Base-by-base conservation (phyloP, 2,797 vertebrate genomes). In the Sciurus carolinensis region DNA sequence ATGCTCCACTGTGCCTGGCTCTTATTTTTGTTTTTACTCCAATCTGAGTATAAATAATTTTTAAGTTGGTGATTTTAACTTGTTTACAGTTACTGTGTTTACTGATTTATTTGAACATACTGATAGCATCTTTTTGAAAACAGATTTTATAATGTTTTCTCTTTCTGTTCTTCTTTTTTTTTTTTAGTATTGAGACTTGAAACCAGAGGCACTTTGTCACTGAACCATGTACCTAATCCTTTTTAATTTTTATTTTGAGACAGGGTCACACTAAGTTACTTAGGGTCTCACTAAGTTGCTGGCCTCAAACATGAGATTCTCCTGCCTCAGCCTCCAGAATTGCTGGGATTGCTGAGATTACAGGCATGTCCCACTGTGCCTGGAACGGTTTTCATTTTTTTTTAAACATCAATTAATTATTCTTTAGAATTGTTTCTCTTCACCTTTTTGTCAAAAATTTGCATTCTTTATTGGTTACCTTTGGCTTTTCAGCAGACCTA, bases 31-130 rank as follows among this genome's bases (percentile, higher is more conserved):
- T 59, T 59, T 59, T 77, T 44, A 90, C 57, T 72, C 36, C 4
- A 95, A 30, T 90, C 42, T 82, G 76, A 93, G 47, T 54, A 73
- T 57, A 69, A 15, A 26, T 75, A 18, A 8, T 72, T 86, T 90
- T 87, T 64, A 90, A 64, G 82, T 42, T 64, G 76, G 5, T n/a
- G 52, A 75, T 22, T 66, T 59, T 73, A 85, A 62, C 44, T 64
- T 90, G 8, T 81, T 94, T 91, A 39, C 44, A 52, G 69, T 86
- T 59, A 67, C 24, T 62, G 9, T 83, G 52, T 92, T 52, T n/a
- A 42, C 11, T 72, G 59, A 83, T 84, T 66, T 87, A 83, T 76
- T 52, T 75, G 59, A 28, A 28, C 47, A 64, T 54, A 76, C 85
- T 82, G 82, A 69, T 54, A 52, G 36, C 20, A 92, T 24, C 24